Base-by-base conservation (phyloP, 1,140 invertebrate genomes). In the Lucilia sericata region DNA sequence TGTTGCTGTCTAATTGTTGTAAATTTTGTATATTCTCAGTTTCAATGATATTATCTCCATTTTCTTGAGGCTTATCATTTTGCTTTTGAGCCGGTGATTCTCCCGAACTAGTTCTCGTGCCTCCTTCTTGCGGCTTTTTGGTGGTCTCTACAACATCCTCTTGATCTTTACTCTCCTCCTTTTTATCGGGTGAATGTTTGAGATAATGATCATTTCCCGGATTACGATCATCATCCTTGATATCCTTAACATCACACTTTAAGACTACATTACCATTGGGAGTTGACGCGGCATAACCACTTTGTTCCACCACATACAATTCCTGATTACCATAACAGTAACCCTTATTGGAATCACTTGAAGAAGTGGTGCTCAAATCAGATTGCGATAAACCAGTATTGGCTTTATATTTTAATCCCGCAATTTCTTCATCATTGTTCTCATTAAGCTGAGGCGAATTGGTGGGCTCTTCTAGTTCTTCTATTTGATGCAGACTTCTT, bases 241-340 rank as follows among this genome's bases (percentile, higher is more conserved):
- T 55, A n/a, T 25, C 80, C 75, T 85, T 82, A 0, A 51, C 30
- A 5, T 70, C 60, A 25, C 42, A 21, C 14, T 85, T 47, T 30
- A 42, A 34, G 7, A 65, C 34, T 49, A 76, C 30, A n/a, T 81
- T 81, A 2, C 34, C 17, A 7, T 34, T 80, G 8, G 85, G 78
- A 9, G 70, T 82, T n/a, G 55, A 2, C 7, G 75, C 14, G n/a
- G 82, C 93, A 88, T 95, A 95, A 36, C 94, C 94, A 82, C 94
- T 94, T 80, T 93, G 93, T 34, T 94, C 94, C 84, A 94, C 93
- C 83, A 95, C 94, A 88, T 96, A 96, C n/a, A 95, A 94, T 85
- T 95, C 91, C 89, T 96, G 95, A 88, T 95, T 96, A 74, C 95
- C 94, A 87, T 96, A 96, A 65, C 94, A 93, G 87, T 96, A 96